Evolutionary conservation across 2,797 vertebrate genomes (phyloP).

Genomic region (Onychomys leucogaster): DNA sequence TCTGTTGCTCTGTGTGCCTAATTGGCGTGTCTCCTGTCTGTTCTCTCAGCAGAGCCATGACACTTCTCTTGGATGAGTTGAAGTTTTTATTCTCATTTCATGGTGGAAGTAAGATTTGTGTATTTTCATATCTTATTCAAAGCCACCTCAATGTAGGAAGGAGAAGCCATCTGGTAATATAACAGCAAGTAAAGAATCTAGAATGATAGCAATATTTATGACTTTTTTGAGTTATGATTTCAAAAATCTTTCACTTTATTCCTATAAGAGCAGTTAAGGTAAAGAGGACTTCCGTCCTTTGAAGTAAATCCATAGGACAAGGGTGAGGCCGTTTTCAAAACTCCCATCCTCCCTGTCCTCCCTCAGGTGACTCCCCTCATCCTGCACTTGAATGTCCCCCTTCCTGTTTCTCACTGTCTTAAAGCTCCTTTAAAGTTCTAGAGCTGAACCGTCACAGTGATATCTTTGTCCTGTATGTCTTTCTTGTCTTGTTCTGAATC

Average conservation of each 20-base stretch:
- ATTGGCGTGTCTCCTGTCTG: background rate
- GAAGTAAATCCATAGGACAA: background rate
- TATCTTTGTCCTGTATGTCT: background rate
- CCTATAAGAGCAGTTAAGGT: background rate
- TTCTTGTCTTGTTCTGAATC: background rate
- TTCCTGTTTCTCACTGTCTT: background rate
- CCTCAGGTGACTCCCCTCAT: background rate
- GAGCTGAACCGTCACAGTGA: background rate
- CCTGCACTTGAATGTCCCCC: background rate
- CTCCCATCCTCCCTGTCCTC: background rate
- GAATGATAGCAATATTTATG: background rate
- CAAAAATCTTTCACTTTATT: background rate
- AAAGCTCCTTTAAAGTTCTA: background rate
- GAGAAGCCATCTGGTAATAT: constrained; percentile 11
- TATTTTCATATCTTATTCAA: constrained; percentile 26
- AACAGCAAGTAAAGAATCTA: constrained; percentile 9
- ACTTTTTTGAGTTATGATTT: constrained; percentile 44
- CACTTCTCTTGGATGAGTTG: background rate
- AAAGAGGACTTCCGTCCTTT: background rate
- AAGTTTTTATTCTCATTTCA: constrained; percentile 51
- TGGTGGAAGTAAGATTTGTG: background rate
- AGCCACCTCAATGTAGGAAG: background rate
- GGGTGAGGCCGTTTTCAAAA: background rate
- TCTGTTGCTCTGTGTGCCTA: background rate
- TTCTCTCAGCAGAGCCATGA: constrained; percentile 12